Base-by-base conservation (phyloP, 2,113 vertebrate species). In the Istiophorus platypterus region DNA sequence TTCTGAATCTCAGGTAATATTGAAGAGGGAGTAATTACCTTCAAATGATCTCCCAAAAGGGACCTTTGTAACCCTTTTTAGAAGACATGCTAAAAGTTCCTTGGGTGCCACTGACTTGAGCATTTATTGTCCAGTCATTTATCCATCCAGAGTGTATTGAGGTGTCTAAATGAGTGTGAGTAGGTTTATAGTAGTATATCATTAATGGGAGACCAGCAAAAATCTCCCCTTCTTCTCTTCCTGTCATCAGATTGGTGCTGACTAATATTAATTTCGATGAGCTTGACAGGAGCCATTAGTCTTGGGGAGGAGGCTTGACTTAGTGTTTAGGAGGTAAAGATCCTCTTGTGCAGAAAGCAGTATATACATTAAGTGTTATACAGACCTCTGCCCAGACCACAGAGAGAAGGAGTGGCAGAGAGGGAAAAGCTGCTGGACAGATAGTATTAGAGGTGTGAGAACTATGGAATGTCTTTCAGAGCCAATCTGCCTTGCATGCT, bases 281-380 rank as follows among this genome's bases (percentile, higher is more conserved):
- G 65, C 67, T 83, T 93, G 92, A 95, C 94, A 93, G 89, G 82
- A 78, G 85, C 86, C 89, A 87, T 90, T 93, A 84, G 82, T 95
- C 89, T 89, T 90, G 54, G 61, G 49, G 75, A 86, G 69, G 80
- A 92, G 86, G 71, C 67, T 89, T 89, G 72, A 88, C 78, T 92
- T 90, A 67, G 76, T 18, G 34, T 83, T 78, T 76, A 73, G 78
- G 72, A 52, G 57, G 66, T 84, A 70, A 63, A 39, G 83, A 89
- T 74, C 81, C 52, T 75, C 72, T 81, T 72, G 76, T 27, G 34
- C 72, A 41, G 51, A 62, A 68, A 66, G 66, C 62, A 81, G 70
- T 37, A 71, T 39, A 58, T 73, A 72, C 66, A 39, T 27, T 73
- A 22, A 68, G 77, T 80, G 87, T 61, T 82, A 56, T 65, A 76